Evolutionary conservation across 92 coral and sea anemone genomes (phyloP).

Genomic region (Meandrina meandrites): DNA sequence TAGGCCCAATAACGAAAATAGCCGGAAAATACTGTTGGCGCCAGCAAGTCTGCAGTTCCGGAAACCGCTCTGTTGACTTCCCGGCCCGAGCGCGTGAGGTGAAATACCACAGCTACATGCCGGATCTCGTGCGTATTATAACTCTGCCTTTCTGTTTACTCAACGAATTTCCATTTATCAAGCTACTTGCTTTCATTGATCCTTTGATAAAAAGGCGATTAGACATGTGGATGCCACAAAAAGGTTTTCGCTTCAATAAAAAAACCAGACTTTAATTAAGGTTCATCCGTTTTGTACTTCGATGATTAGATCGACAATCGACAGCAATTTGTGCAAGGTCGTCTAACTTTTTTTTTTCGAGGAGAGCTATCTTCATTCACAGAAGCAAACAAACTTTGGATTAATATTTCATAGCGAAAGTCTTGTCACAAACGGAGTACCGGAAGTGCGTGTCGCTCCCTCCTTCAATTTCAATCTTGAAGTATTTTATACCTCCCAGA

Average conservation of each 20-base stretch:
- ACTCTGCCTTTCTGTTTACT: slow-evolving; percentile 23
- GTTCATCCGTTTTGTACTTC: not conserved
- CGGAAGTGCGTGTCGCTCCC: slow-evolving; percentile 28
- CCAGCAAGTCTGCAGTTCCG: slow-evolving; percentile 64
- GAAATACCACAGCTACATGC: slow-evolving; percentile 23
- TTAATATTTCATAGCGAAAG: slow-evolving; percentile 3
- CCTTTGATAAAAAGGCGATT: not conserved
- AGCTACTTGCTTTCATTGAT: not conserved
- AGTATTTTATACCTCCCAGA: not conserved
- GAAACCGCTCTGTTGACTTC: slow-evolving; percentile 51
- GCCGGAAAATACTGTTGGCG: slow-evolving; percentile 61
- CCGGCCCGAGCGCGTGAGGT: slow-evolving; percentile 30
- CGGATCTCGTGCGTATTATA: slow-evolving; percentile 21
- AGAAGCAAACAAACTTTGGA: not conserved
- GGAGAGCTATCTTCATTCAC: not conserved
- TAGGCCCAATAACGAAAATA: slow-evolving; percentile 26
- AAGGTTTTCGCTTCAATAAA: not conserved
- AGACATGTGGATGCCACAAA: not conserved
- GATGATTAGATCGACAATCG: not conserved
- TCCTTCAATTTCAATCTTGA: slow-evolving; percentile 19
- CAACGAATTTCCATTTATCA: slow-evolving; percentile 5
- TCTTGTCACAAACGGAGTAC: not conserved
- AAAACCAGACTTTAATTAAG: not conserved
- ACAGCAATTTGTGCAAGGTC: not conserved
- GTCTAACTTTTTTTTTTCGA: not conserved